Evolutionary conservation across 2,113 vertebrate genomes (phyloP).

Genomic region (Corythoichthys haematopterus): DNA sequence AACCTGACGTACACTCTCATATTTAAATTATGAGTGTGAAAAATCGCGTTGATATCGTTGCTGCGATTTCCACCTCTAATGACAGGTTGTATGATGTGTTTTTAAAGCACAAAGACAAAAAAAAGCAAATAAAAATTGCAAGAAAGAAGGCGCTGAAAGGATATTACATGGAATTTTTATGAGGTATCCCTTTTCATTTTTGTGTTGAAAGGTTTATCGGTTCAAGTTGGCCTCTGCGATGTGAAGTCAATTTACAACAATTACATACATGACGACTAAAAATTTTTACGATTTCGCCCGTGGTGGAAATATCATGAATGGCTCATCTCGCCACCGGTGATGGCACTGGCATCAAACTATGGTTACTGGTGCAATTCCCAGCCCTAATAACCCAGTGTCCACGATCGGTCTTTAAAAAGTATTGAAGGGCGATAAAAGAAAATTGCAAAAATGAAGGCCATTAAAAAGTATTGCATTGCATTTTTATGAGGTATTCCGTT

Average conservation of each 20-base stretch:
- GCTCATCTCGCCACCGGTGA: neutral
- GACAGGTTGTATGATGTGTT: neutral
- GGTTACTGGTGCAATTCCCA: neutral
- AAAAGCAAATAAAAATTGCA: neutral
- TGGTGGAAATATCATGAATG: neutral
- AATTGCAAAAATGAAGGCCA: conserved; percentile 1
- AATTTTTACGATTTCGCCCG: too few species aligned
- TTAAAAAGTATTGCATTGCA: conserved; percentile 2
- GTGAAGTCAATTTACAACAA: too few species aligned
- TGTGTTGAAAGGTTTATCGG: too few species aligned
- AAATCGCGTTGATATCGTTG: neutral
- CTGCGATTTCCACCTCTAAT: neutral
- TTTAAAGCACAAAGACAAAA: neutral
- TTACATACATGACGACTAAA: too few species aligned
- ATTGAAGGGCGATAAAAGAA: neutral
- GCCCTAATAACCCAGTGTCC: neutral
- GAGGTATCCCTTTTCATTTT: too few species aligned
- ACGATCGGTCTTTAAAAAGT: neutral
- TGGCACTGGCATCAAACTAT: neutral
- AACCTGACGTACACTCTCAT: too few species aligned
- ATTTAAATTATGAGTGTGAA: too few species aligned
- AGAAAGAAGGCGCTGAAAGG: neutral
- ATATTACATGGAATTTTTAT: neutral
- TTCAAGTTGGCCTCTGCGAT: too few species aligned
- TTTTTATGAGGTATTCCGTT: conserved; percentile 8